Evolutionary conservation across 2,797 vertebrate genomes (phyloP).

Genomic region (Glossophaga mutica): DNA sequence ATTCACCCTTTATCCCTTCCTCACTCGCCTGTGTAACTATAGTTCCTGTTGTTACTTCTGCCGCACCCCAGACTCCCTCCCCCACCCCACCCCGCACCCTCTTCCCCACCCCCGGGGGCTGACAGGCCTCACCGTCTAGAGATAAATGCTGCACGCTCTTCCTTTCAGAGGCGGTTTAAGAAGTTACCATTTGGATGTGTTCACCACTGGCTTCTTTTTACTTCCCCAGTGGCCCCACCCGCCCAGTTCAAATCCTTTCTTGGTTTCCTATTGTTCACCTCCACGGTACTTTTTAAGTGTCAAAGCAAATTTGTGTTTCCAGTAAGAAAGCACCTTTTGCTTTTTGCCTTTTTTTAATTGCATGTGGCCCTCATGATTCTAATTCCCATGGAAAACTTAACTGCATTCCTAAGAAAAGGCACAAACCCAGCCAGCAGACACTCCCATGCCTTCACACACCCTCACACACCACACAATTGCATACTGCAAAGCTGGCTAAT

Average conservation of each 20-base stretch:
- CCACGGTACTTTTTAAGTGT: slow-evolving; percentile 12
- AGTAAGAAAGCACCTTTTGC: slow-evolving; percentile 60
- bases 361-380: slow-evolving; percentile 23
- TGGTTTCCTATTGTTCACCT: background rate
- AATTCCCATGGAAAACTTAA: slow-evolving; percentile 70
- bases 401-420: slow-evolving; percentile 34
- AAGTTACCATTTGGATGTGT: background rate
- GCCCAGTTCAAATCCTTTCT: rapidly evolving
- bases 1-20: background rate
- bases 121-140: slow-evolving; percentile 39
- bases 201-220: background rate
- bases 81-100: background rate
- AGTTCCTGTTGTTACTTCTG: background rate
- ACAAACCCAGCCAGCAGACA: rapidly evolving
- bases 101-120: background rate
- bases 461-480: background rate
- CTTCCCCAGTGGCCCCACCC: background rate
- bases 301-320: slow-evolving; percentile 30
- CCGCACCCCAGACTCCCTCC: too few relatives aligned
- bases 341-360: slow-evolving; percentile 57
- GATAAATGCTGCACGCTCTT: background rate
- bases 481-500: slow-evolving; percentile 20
- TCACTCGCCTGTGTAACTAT: background rate
- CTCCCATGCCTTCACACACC: background rate
- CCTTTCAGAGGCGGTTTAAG: background rate